Conservation (phyloP, 2,888 invertebrate genomes). For the Thysanoteuthis rhombus region DNA sequence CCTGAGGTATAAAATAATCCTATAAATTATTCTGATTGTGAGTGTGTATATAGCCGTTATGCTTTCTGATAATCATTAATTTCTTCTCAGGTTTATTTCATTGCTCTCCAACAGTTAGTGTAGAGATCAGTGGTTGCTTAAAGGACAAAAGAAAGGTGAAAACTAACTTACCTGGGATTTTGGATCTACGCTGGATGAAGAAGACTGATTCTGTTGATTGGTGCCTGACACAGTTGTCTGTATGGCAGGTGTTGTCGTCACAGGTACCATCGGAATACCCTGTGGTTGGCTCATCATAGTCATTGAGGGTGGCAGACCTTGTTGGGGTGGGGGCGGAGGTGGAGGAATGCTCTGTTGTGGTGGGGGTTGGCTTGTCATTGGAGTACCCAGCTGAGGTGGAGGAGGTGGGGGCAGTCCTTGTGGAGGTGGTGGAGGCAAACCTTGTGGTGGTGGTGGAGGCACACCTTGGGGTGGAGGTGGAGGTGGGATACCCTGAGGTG, state of each 20-base stretch:
- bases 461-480: constrained; percentile 27
- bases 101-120: too few species aligned
- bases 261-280: not conserved
- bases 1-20: too few species aligned
- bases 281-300: constrained; percentile 32
- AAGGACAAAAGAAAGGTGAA: not conserved
- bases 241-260: not conserved
- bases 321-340: constrained; percentile 34
- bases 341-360: constrained; percentile 17
- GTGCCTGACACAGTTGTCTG: too few species aligned
- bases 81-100: too few species aligned
- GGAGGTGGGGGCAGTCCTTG: constrained; percentile 26
- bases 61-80: too few species aligned
- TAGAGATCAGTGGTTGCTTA: too few species aligned
- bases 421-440: constrained; percentile 36
- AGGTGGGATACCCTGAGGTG: constrained; percentile 33
- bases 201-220: not conserved
- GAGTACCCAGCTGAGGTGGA: constrained; percentile 14
- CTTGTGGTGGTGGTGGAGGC: constrained; percentile 24
- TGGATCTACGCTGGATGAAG: not conserved
- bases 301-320: constrained; percentile 33
- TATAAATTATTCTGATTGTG: too few species aligned
- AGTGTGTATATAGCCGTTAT: too few species aligned
- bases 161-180: not conserved
- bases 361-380: constrained; percentile 23